These are phyloP conservation scores for Patiria miniata DNA, from an alignment of 35 echinoderm and acorn worm genomes.

Conservation along the genomic window DNA sequence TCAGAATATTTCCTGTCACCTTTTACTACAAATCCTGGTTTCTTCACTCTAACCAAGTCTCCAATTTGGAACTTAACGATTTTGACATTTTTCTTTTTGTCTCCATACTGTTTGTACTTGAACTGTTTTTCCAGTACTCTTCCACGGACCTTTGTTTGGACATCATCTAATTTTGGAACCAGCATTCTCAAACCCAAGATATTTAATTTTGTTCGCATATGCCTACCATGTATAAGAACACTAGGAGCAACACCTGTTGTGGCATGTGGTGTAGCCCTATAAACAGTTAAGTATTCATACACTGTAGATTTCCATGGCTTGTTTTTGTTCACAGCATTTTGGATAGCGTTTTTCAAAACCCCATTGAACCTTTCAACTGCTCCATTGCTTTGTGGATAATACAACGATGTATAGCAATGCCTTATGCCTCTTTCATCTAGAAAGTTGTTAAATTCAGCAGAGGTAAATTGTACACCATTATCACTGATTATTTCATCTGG, in stretches of 20 bases:
- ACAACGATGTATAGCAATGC: slow-evolving; percentile 1
- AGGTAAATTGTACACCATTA: slow-evolving; percentile 29
- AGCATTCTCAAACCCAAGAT: slow-evolving; percentile 11
- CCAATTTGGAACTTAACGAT: background rate
- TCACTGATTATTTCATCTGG: slow-evolving; percentile 50
- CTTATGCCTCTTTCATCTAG: slow-evolving; percentile 32
- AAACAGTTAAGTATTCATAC: slow-evolving; percentile 18
- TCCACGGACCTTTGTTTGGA: background rate
- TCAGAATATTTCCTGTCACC: slow-evolving; percentile 14
- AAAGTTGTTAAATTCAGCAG: slow-evolving; percentile 34
- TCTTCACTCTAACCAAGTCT: slow-evolving; percentile 27
- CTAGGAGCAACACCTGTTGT: background rate
- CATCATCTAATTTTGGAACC: background rate
- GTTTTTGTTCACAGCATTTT: slow-evolving; percentile 11
- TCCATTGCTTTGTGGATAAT: slow-evolving; percentile 52
- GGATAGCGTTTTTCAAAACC: slow-evolving; percentile 31
- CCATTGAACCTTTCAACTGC: slow-evolving; percentile 48
- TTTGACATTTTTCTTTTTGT: slow-evolving; percentile 37
- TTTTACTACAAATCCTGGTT: slow-evolving; percentile 32
- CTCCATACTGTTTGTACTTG: background rate
- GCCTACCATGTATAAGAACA: slow-evolving; percentile 11
- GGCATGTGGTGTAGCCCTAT: slow-evolving; percentile 35
- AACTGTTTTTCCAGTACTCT: background rate
- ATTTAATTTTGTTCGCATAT: slow-evolving; percentile 40
- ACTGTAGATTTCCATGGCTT: slow-evolving; percentile 7